phyloP scores from a whole-genome alignment of 92 coral and sea anemone species.

The Paragorgia papillata region DNA sequence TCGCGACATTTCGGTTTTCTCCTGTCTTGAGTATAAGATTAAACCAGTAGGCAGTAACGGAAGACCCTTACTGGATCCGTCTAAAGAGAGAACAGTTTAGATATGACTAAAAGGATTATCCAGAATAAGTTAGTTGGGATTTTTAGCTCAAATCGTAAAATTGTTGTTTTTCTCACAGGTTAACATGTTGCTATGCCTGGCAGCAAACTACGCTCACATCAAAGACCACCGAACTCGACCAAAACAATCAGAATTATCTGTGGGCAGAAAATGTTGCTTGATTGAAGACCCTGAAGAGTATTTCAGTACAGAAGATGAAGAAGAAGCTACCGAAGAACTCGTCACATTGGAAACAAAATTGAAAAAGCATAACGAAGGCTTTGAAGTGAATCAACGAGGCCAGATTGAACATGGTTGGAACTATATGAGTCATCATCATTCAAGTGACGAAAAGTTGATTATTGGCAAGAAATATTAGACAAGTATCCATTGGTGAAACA shows the following conservation, averaged over 20 bases:
- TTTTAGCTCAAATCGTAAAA: no score
- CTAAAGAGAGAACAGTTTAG: no score
- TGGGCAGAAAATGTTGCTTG: slow-evolving; percentile 78
- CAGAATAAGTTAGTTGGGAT: no score
- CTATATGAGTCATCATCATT: slow-evolving; percentile 38
- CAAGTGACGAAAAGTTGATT: slow-evolving; percentile 33
- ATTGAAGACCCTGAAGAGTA: slow-evolving; percentile 88
- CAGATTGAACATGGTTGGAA: slow-evolving; percentile 44
- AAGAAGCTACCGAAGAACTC: slow-evolving; percentile 32
- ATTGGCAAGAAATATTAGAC: slow-evolving; percentile 40
- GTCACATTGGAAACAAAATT: slow-evolving; percentile 39
- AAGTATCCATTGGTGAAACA: not conserved
- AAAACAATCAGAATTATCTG: slow-evolving; percentile 82
- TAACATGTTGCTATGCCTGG: slow-evolving; percentile 81
- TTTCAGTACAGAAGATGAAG: slow-evolving; percentile 41
- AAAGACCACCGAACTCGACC: slow-evolving; percentile 75
- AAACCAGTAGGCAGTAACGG: no score
- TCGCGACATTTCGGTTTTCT: no score
- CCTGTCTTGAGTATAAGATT: no score
- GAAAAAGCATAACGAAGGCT: slow-evolving; percentile 35
- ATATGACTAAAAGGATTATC: no score
- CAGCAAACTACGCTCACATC: slow-evolving; percentile 85
- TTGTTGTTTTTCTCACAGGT: slow-evolving; percentile 43
- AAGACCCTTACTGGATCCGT: no score
- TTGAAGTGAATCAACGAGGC: slow-evolving; percentile 27